Evolutionary conservation across 1,140 invertebrate genomes (phyloP), one percentile per base, ranked within the genome.

Genomic region (Saxidomus purpurata): DNA sequence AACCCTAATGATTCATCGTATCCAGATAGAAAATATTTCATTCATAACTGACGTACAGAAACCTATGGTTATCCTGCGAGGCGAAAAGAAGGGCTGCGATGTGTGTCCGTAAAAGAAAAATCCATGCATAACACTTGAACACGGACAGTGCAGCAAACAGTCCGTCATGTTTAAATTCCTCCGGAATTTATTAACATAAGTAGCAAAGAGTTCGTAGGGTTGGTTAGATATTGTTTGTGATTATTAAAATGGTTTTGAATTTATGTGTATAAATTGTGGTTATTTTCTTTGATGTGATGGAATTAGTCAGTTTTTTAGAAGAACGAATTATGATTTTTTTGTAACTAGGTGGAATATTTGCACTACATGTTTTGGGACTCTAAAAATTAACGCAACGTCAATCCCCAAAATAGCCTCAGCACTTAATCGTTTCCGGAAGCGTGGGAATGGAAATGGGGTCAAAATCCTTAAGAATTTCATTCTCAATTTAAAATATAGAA

Each of bases 81-180:
- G 61, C 28, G 86, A 69, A 8, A 88, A 52, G 36, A 88, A 88
- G 22, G 86, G 76, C n/a, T n/a, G n/a, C 17, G 86, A n/a, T 43
- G 86, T 25, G 47, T 79, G 76, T 38, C 86, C 86, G 77, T 88
- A 88, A 40, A 88, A 81, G 86, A 88, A 88, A 55, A 88, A 81
- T 88, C 86, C 86, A 81, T 88, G 86, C 86, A 88, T 88, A 13
- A 88, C 76, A 36, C 59, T 79, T 47, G 86, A 43, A 81, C 86
- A 88, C 11, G 76, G 76, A 38, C 86, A 88, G 4, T 63, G 76
- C 25, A 88, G 0, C 34, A 79, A 13, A 47, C 84, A 63, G n/a
- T 87, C 84, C 59, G 43, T 87, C 84, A 87, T 87, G 38, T 59
- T 76, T 31, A 38, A 74, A 55, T 55, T 52, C 43, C 43, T 34